Evolutionary conservation across 2,888 invertebrate genomes (phyloP), one percentile per base, ranked within the genome.

Genomic region (Aphidoletes aphidimyza): DNA sequence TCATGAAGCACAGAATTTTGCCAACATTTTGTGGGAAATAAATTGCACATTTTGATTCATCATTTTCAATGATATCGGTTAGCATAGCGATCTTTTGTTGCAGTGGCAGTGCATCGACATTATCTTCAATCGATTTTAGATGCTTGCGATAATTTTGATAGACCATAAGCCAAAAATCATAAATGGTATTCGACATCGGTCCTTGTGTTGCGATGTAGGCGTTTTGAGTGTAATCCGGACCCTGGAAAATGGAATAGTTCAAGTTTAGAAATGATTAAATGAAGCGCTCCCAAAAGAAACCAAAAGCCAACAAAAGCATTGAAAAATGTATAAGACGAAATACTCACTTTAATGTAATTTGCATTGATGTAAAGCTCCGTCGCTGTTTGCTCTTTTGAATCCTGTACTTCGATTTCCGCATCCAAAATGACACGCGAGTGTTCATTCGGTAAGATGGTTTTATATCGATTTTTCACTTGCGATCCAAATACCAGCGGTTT

Each of bases 141-240:
- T 84, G 26, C 85, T 87, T 91, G 87, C 85, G 87, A 39, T 88
- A 90, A 87, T 93, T 93, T 87, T 93, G 93, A 84, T 91, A 90
- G 6, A 97, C 93, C 97, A 97, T 96, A 47, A 93, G 92, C 97
- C 97, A 98, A 90, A 97, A 97, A 88, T 98, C 97, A 87, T 92
- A 93, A 84, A 97, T 93, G 0, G 98, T 98, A 89, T 97, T 96
- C 36, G 94, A 92, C 88, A 98, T 92, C 0, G 98, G 98, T 11
- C 97, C 98, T 90, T 98, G 98, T 0, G 97, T 97, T 19, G 97
- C 98, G 85, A 98, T 96, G 90, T 96, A 98, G 83, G 95, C 94
- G 87, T 94, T 94, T 85, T 94, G 94, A 85, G 96, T 94, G 87
- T 95, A 96, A 89, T 97, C 96, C 88, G 97, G 96, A 85, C 97